Base-by-base conservation (phyloP, 2,113 vertebrate genomes). In the Bolborhynchus lineola region DNA sequence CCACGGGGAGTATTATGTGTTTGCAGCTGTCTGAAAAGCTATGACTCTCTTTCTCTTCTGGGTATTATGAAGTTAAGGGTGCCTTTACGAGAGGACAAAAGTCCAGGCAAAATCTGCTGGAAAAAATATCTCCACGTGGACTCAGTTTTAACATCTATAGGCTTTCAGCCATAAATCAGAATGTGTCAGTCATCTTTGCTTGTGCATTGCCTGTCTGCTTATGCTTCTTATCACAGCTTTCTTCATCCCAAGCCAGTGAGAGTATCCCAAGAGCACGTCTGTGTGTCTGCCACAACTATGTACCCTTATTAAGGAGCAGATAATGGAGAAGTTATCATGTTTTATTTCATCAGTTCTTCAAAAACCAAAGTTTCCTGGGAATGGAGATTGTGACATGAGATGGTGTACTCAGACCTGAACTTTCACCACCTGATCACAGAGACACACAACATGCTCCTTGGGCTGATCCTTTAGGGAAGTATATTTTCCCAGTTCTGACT, bases 301-400 rank as follows among this genome's bases (percentile, higher is more conserved):
- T 62, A 9, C 18, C n/a, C 18, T n/a, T 10, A 23, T 15, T 41
- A 12, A 46, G 46, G 41, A 67, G 12, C 9, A 55, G 49, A 17
- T 49, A 55, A 7, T 23, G 41, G 59, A 77, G 41, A 13, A 74
- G 17, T 25, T 55, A 28, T 46, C 16, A 1, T 35, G 20, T 39
- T 60, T 42, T 47, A 11, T 16, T 52, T 28, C 42, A 60, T 39
- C 26, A 59, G 3, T 24, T 57, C 55, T 50, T 88, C 59, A 41
- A 35, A 31, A 28, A 65, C 10, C 25, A 80, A 55, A 53, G n/a
- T 24, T 64, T 39, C 49, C 16, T 13, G 31, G 55, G 79, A 55
- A 2, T 0, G 0, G 35, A 59, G 50, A 11, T 1, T 80, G 14
- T 1, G 4, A 68, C 85, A 31, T 3, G 16, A 77, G 31, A 26